phyloP scores from a whole-genome alignment of 1,140 invertebrate genomes.

The Wasmannia auropunctata region DNA sequence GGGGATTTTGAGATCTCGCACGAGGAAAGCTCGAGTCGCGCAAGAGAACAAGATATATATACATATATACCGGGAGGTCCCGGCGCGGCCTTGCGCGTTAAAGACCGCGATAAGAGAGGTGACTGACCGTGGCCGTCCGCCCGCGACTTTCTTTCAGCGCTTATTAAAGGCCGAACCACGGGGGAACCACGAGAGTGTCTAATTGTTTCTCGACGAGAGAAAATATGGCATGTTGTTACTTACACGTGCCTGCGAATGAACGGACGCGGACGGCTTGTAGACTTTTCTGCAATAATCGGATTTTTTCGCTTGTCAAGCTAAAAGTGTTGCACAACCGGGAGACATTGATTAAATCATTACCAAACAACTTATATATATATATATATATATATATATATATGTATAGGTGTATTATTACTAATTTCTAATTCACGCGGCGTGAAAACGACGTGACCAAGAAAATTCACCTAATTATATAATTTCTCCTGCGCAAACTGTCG shows the following conservation, averaged over 20 bases:
- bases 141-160: conserved; percentile 60
- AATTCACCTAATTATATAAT: neutral
- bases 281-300: neutral
- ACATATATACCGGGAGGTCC: no score
- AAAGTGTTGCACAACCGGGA: neutral
- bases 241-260: neutral
- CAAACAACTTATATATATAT: neutral
- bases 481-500: neutral
- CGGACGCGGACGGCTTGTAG: neutral
- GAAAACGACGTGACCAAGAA: neutral
- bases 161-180: conserved; percentile 21
- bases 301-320: neutral
- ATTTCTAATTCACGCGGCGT: no score
- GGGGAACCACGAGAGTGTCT: no score
- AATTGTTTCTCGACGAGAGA: neutral
- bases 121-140: conserved; percentile 55
- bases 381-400: neutral
- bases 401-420: no score
- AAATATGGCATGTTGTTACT: no score
- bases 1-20: conserved; percentile 65
- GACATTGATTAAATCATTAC: neutral
- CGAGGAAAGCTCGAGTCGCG: conserved; percentile 69
- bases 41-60: no score
- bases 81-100: conserved; percentile 64
- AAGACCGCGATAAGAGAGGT: conserved; percentile 64